Percentiles rank a stretch among this genome's conserved stretches.
Conservation (phyloP, 2,797 vertebrate genomes). For the Crossoptilon crossoptilon region DNA sequence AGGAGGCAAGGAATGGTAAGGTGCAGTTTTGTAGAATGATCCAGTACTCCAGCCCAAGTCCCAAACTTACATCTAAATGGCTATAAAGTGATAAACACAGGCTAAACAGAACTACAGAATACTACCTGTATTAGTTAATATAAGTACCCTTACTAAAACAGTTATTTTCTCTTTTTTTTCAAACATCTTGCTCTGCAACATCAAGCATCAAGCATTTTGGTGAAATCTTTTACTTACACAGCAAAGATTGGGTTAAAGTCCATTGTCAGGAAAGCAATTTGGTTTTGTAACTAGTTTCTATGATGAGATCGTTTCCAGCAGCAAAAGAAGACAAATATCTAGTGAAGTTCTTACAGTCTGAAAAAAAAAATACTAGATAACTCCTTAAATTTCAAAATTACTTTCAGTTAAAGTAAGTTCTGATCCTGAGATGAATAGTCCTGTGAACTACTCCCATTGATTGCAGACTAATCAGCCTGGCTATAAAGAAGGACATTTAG, state of each 20-base stretch:
- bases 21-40: background rate
- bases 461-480: background rate
- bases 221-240: background rate
- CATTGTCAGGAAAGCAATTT: background rate
- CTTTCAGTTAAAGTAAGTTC: background rate
- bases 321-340: background rate
- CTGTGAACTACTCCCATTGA: background rate
- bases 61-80: background rate
- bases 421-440: background rate
- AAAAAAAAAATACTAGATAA: background rate
- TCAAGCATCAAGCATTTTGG: background rate
- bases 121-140: background rate
- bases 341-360: background rate
- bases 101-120: background rate
- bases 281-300: background rate
- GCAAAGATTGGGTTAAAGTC: background rate
- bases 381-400: background rate
- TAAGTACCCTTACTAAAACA: background rate
- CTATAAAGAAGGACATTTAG: background rate
- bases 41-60: background rate
- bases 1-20: background rate
- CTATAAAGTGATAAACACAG: background rate
- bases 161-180: background rate
- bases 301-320: background rate
- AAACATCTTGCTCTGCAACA: background rate